Percentiles rank a stretch among this genome's conserved stretches.
These are phyloP conservation scores for Chrysolina americana DNA, from an alignment of 2,888 invertebrate genomes.

Conservation along the genomic window DNA sequence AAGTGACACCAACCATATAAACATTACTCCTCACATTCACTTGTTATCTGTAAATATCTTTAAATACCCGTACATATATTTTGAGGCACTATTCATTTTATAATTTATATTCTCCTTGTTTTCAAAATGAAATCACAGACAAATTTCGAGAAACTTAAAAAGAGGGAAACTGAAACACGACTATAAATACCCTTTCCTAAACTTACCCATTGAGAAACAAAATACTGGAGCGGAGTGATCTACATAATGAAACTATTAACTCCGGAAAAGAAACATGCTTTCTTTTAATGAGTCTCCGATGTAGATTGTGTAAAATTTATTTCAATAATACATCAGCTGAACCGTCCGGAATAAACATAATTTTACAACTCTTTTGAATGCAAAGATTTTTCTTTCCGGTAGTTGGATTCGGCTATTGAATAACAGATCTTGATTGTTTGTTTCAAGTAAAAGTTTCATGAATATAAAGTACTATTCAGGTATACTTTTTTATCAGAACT, in stretches of 20 bases:
- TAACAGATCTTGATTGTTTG: too few species aligned
- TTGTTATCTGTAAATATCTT: too few species aligned
- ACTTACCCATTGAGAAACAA: background rate
- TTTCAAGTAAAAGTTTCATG: too few species aligned
- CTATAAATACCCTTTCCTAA: background rate
- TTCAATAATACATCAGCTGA: slow-evolving; percentile 16
- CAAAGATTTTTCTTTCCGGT: background rate
- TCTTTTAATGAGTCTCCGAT: slow-evolving; percentile 22
- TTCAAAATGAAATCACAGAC: background rate
- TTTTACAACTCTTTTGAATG: background rate
- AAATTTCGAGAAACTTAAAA: background rate
- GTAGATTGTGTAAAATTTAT: slow-evolving; percentile 31
- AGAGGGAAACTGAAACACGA: background rate
- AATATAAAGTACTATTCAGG: too few species aligned
- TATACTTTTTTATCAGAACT: too few species aligned
- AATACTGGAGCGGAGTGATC: background rate
- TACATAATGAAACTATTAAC: slow-evolving; percentile 30
- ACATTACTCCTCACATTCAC: too few species aligned
- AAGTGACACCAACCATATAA: too few species aligned
- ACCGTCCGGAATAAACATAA: slow-evolving; percentile 25
- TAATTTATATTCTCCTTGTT: background rate
- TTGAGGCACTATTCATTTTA: too few species aligned
- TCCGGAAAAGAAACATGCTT: slow-evolving; percentile 2
- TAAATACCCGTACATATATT: too few species aligned
- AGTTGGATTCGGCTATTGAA: too few species aligned